These are phyloP conservation scores for Lepidostoma basale DNA, from an alignment of 1,140 invertebrate genomes.

Conservation along the genomic window DNA sequence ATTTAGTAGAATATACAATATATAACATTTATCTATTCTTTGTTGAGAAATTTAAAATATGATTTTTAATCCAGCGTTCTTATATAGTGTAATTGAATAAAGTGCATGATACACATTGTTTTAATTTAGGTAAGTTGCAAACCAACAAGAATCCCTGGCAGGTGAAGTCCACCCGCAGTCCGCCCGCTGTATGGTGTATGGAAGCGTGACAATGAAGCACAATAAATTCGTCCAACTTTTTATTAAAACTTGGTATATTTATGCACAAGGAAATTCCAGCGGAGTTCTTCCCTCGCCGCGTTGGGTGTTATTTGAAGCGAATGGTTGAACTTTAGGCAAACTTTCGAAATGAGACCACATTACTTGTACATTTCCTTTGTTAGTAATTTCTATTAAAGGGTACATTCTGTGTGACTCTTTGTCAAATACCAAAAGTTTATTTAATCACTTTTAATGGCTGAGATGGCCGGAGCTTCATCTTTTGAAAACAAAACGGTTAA, in stretches of 20 bases:
- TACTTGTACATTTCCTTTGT: constrained; percentile 28
- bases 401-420: constrained; percentile 12
- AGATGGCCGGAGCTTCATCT: too few species aligned
- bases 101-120: too few species aligned
- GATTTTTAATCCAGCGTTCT: too few species aligned
- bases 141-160: too few species aligned
- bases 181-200: background rate
- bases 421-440: constrained; percentile 9
- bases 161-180: background rate
- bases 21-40: too few species aligned
- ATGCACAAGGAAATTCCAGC: constrained; percentile 22
- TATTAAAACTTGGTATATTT: constrained; percentile 29
- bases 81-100: too few species aligned
- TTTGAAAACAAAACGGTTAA: too few species aligned
- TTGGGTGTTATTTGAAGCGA: constrained; percentile 18
- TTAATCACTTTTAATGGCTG: constrained; percentile 17
- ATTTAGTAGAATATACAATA: too few species aligned
- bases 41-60: too few species aligned
- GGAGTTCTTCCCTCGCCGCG: constrained; percentile 5
- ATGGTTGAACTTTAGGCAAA: constrained; percentile 19
- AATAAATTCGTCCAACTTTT: constrained; percentile 31
- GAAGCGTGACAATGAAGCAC: constrained; percentile 25
- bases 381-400: constrained; percentile 10
- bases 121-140: too few species aligned
- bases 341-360: constrained; percentile 25